These are phyloP conservation scores for Ectemnius cavifrons DNA, from an alignment of 2,888 invertebrate genomes.

Conservation along the genomic window DNA sequence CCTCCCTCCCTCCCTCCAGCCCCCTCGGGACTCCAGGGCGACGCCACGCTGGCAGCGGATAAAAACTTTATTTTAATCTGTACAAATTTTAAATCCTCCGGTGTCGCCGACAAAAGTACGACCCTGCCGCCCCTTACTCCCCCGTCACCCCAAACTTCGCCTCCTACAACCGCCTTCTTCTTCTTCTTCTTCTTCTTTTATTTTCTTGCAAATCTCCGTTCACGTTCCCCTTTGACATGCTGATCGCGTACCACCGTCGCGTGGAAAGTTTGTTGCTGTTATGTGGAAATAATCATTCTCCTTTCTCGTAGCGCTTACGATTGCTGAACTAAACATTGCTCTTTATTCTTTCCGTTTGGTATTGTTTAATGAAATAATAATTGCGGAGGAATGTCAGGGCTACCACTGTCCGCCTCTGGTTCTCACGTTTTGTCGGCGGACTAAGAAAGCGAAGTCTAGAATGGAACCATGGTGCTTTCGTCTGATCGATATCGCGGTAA, in stretches of 20 bases:
- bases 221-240: conserved; percentile 42
- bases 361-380: background rate
- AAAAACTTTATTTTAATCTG: conserved; percentile 76
- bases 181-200: too few species aligned
- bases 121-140: conserved; percentile 38
- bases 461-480: conserved; percentile 20
- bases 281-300: conserved; percentile 9
- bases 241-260: conserved; percentile 16
- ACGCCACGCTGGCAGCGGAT: conserved; percentile 58
- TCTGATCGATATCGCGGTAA: conserved; percentile 58
- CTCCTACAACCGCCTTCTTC: background rate
- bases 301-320: background rate
- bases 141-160: background rate
- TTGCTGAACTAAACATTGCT: too few species aligned
- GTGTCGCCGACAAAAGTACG: conserved; percentile 58
- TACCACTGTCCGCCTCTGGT: background rate
- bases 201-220: conserved; percentile 1
- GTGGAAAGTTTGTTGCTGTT: conserved; percentile 31
- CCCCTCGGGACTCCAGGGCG: conserved; percentile 43
- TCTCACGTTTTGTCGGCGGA: conserved; percentile 32
- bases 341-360: too few species aligned
- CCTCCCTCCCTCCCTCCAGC: background rate
- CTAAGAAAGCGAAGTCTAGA: conserved; percentile 49
- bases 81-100: conserved; percentile 71
- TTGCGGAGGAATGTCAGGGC: background rate